Evolutionary conservation across 2,888 invertebrate genomes (phyloP), one percentile per base, ranked within the genome.

Genomic region (Pelosia muscerda): DNA sequence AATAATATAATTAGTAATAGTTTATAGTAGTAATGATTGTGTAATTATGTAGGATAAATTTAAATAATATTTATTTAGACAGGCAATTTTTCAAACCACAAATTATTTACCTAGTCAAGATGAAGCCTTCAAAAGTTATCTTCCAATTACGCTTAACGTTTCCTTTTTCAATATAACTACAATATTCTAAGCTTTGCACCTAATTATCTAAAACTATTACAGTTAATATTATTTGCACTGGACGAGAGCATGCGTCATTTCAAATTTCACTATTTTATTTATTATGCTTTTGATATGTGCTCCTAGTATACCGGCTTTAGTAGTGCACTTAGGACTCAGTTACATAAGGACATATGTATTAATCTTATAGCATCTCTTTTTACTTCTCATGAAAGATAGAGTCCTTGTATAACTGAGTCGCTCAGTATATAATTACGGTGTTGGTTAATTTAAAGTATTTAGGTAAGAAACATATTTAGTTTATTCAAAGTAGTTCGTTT

Each of bases 201-300:
- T 83, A 84, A 86, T 81, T 61, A 65, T 58, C 68, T 63, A 56
- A 31, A 65, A 71, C 22, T 70, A 56, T 58, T 66, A 57, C 69
- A 76, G 64, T 75, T 71, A 58, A 74, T 71, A 69, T 63, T 73
- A 69, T 84, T 79, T 72, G 79, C 76, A 80, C 77, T 72, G 42
- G 71, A 66, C 73, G 81, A 77, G 83, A 86, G 85, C 81, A 85
- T 85, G 86, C 64, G 58, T 82, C 88, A 88, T 86, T 76, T 79
- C 82, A 82, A 81, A 84, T 85, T 87, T 85, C 67, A 65, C 57
- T 77, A 77, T 76, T 78, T 81, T 74, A 77, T 78, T 81, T 74
- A 77, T 72, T 68, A 73, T 74, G 68, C 74, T 72, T 73, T 13
- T 68, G 71, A 71, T 81, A 81, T 84, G 84, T 73, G 80, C 75